Percentiles rank a stretch among this genome's conserved stretches.
Evolutionary conservation across 1,140 invertebrate species (phyloP).

Genomic region (Megalonaias nervosa): DNA sequence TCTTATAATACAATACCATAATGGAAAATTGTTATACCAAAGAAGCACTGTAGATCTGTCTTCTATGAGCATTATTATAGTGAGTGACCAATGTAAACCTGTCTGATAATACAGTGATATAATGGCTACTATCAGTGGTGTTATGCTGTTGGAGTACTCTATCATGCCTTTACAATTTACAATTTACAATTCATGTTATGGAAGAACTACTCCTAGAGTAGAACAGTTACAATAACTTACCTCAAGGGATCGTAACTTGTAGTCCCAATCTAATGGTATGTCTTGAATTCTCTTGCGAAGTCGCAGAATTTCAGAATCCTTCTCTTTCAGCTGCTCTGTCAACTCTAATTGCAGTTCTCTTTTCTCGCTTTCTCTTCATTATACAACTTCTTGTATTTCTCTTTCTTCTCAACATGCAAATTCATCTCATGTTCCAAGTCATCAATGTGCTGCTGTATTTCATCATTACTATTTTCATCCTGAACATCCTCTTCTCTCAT

Average conservation of each 20-base stretch:
- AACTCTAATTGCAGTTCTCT: slow-evolving; percentile 30
- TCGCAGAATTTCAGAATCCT: slow-evolving; percentile 39
- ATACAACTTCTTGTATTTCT: slow-evolving; percentile 50
- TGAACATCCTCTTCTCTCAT: slow-evolving; percentile 1
- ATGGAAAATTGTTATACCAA: no score
- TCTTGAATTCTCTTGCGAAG: slow-evolving; percentile 36
- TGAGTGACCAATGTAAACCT: not conserved
- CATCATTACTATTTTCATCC: not conserved
- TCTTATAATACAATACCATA: no score
- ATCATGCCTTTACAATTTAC: not conserved
- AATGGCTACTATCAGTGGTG: not conserved
- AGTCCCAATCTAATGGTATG: slow-evolving; percentile 29
- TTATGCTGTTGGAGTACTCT: not conserved
- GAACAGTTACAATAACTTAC: slow-evolving; percentile 20
- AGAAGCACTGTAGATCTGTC: no score
- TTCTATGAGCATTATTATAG: not conserved
- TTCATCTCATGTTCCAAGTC: not conserved
- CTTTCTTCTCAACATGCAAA: slow-evolving; percentile 21
- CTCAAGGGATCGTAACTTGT: slow-evolving; percentile 41
- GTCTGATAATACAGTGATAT: not conserved
- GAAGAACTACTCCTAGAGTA: not conserved
- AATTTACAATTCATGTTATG: not conserved
- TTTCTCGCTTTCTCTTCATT: slow-evolving; percentile 34
- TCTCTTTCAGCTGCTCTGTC: slow-evolving; percentile 29
- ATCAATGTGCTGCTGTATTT: not conserved